Evolutionary conservation across 2,113 vertebrate species (phyloP), one percentile per base, ranked within the genome.

Genomic region (Podarcis raffonei): DNA sequence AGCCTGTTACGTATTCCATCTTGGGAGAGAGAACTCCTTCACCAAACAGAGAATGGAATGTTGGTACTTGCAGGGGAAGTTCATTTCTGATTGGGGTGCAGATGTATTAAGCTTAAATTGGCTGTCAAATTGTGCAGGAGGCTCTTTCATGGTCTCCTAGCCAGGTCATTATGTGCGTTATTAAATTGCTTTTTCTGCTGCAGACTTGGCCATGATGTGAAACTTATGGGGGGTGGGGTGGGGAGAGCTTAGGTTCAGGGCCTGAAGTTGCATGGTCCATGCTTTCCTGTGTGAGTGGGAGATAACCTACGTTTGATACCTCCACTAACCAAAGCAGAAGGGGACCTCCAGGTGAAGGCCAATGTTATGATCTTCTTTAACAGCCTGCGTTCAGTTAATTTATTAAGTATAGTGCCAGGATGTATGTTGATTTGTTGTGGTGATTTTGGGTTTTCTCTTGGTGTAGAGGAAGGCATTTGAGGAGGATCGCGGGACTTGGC

Each of bases 381-480:
- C 53, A 66, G 23, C 4, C 62, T 35, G 59, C 25, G 22, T 77
- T 25, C 4, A 39, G 2, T 22, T 39, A 76, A 20, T 22, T 39
- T 22, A 25, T 39, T 39, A 42, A 39, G 18, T 9, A 22, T 5
- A 25, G 3, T 68, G 15, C 48, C 22, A 82, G 15, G 35, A 7
- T 25, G 3, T 23, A 20, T 53, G 39, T 57, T 12, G 30, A 0
- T 86, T 80, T 53, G 35, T 13, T 0, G 1, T 65, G 39, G 2
- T 80, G 79, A 89, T 42, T 4, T 84, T 13, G 9, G 1, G 0
- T n/a, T 57, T 83, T 82, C 85, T 87, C 42, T 72, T 91, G 75
- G 93, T 86, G 87, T 92, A 99, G 99, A 99, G 98, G 94, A 98
- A 97, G 87, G 97, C 97, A 23, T 99, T 99, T 95, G 98, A 99